Base-by-base conservation (phyloP, 1,140 invertebrate species). In the Homalodisca vitripennis region DNA sequence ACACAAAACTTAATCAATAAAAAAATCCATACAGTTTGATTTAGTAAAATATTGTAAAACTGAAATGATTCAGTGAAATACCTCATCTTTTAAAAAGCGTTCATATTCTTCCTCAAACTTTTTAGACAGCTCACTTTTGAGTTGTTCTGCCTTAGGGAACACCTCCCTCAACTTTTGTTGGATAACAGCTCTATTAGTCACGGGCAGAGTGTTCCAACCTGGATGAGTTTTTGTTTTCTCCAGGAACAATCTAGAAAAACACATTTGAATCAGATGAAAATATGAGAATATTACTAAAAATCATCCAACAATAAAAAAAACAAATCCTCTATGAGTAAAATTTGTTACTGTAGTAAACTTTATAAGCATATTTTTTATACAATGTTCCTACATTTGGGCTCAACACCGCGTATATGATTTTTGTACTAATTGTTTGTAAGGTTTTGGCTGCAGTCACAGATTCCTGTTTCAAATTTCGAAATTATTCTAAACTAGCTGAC, bases 191-290 rank as follows among this genome's bases (percentile, higher is more conserved):
- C 88, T 90, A 20, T 93, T 88, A 69, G 85, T 82, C n/a, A 80
- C 71, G 27, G 91, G 84, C 29, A 93, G 86, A 41, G 80, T 82
- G 48, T 84, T 83, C 80, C 92, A 97, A 62, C 92, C 88, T 14
- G 94, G 94, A 84, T 98, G 95, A 74, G 87, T 84, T 67, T 87
- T 84, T 72, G 97, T 90, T 82, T 95, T 95, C 78, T 98, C 94
- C 67, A 98, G 76, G 82, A 97, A 97, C 73, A 98, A 83, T 71
- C 89, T 91, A 73, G 30, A 82, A 80, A 72, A 70, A 34, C 1
- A 26, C 22, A 65, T n/a, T n/a, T n/a, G n/a, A n/a, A n/a, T n/a
- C n/a, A n/a, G n/a, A n/a, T n/a, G n/a, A n/a, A n/a, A n/a, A n/a
- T n/a, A n/a, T n/a, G n/a, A n/a, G n/a, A n/a, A n/a, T n/a, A n/a